A percentile compares a stretch with the other conserved stretches of the same genome.
These are phyloP conservation scores for Virgularia gustaviana DNA, from an alignment of 92 coral and sea anemone species.

Conservation along the genomic window DNA sequence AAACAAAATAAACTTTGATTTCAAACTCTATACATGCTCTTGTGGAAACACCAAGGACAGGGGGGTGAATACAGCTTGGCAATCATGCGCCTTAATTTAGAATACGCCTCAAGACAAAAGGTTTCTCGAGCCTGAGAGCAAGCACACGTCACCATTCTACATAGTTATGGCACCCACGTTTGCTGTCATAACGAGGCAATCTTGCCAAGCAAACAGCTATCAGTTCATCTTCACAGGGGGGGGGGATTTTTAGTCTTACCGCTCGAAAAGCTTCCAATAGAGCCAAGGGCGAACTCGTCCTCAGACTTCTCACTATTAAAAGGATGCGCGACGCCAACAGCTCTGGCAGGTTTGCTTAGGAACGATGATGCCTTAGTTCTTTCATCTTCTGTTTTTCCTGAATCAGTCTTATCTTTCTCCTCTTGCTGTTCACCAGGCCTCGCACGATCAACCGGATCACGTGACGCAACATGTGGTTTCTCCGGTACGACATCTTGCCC, in stretches of 20 bases:
- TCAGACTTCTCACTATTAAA: slow-evolving; percentile 43
- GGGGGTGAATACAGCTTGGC: too few species aligned
- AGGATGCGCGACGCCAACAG: slow-evolving; percentile 59
- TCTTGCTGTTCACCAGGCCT: slow-evolving; percentile 7
- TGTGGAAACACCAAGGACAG: too few species aligned
- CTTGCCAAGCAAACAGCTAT: too few species aligned
- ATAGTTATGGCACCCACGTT: too few species aligned
- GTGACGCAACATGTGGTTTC: slow-evolving; percentile 17
- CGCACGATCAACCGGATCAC: not conserved
- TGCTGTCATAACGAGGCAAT: too few species aligned
- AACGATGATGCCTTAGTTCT: slow-evolving; percentile 24
- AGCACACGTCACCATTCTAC: too few species aligned
- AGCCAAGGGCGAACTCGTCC: slow-evolving; percentile 13
- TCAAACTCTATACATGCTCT: too few species aligned
- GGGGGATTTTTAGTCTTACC: slow-evolving; percentile 10
- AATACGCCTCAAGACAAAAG: too few species aligned
- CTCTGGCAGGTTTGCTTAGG: slow-evolving; percentile 29
- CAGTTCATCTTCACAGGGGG: too few species aligned
- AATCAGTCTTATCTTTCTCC: slow-evolving; percentile 18
- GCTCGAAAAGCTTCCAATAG: slow-evolving; percentile 16
- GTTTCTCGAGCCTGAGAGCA: too few species aligned
- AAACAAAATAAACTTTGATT: not conserved
- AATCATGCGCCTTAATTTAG: too few species aligned
- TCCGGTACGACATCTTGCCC: slow-evolving; percentile 34
- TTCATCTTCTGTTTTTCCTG: slow-evolving; percentile 21